Evolutionary conservation across 2,888 invertebrate genomes (phyloP), one percentile per base, ranked within the genome.

Genomic region (Dolomedes plantarius): DNA sequence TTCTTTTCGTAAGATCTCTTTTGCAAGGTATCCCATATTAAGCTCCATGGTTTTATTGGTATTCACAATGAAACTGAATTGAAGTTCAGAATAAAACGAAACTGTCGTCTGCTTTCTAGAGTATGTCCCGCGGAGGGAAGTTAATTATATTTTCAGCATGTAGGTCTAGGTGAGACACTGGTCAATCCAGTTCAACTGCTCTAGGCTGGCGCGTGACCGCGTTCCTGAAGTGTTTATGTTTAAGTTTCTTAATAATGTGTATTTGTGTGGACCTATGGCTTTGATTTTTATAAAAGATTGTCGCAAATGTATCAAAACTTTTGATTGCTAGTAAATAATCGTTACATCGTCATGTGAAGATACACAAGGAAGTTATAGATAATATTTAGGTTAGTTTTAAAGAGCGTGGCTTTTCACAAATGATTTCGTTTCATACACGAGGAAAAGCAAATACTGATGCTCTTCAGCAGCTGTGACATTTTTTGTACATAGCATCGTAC

Each of bases 151-250:
- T 36, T 67, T 67, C 39, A 82, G 46, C 71, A 82, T 67, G 56
- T 77, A 83, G 83, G 83, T 83, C 83, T 83, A 83, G 83, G 83
- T 83, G 77, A 83, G 41, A 77, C 77, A 83, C 77, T 83, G 83
- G 83, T 83, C 83, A 83, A 77, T 83, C 83, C 83, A 83, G 83
- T 83, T 77, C 77, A 76, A 75, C 76, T 65, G 65, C 76, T 72
- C 65, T 68, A 36, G 56, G 62, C 56, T 32, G 67, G 39, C 67
- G 72, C 39, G 73, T 83, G 83, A 83, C 83, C 83, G 83, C 83
- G 77, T 83, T 83, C 83, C 50, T 36, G 64, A 69, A 82, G 41
- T 69, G 83, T 77, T 73, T 83, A 65, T 77, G 71, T 72, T 72
- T 32, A 27, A 13, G 11, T 73, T 36, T 80, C 56, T 83, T 73